Conservation (phyloP, 2,113 vertebrate species). For the Bolborhynchus lineola region DNA sequence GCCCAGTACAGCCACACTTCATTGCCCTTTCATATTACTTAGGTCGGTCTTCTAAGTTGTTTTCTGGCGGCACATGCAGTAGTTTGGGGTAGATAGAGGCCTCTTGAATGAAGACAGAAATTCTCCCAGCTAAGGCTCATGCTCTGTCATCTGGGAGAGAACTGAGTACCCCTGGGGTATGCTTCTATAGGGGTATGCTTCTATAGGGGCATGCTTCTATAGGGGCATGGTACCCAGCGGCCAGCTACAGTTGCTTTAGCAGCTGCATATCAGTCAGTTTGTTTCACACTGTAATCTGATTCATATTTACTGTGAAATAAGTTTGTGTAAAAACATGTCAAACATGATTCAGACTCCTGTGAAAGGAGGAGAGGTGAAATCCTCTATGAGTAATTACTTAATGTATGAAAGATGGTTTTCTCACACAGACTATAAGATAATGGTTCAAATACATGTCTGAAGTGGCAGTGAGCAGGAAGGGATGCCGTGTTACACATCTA, state of each 20-base stretch:
- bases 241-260: not conserved
- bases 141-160: not conserved
- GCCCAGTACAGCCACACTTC: not conserved
- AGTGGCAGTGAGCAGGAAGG: not conserved
- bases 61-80: rapidly evolving
- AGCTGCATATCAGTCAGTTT: not conserved
- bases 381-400: not conserved
- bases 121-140: not conserved
- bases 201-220: not conserved
- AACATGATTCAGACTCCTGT: not conserved
- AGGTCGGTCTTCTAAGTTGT: not conserved
- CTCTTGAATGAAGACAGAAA: not conserved
- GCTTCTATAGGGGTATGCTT: not conserved
- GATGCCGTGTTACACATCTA: not conserved
- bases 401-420: not conserved
- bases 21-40: rapidly evolving
- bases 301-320: not conserved
- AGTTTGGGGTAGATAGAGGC: not conserved
- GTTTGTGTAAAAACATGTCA: not conserved
- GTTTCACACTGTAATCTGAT: not conserved
- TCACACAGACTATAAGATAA: not conserved
- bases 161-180: rapidly evolving
- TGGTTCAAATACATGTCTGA: not conserved
- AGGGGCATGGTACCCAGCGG: rapidly evolving
- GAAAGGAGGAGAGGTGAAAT: not conserved